Percentiles rank a stretch among this genome's conserved stretches.
Conservation (phyloP, 1,140 invertebrate species). For the Lepidurus packardi region DNA sequence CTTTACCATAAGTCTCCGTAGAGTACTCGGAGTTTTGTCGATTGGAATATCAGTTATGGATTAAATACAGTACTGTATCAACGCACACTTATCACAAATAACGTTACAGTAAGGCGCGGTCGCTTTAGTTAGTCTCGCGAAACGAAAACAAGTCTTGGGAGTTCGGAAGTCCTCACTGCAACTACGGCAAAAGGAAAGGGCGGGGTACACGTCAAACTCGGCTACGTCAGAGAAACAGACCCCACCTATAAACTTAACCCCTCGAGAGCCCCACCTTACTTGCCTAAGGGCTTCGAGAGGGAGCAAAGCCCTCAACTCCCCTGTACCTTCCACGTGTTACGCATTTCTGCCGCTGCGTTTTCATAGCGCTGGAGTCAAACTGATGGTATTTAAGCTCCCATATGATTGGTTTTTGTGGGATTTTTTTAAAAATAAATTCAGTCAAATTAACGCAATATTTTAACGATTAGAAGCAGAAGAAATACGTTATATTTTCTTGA, state of each 20-base stretch:
- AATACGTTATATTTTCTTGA: too few species aligned
- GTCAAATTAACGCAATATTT: too few species aligned
- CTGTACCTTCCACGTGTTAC: not conserved
- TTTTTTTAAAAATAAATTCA: not conserved
- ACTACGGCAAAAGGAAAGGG: conserved; percentile 18
- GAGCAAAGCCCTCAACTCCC: not conserved
- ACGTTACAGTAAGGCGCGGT: not conserved
- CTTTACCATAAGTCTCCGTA: too few species aligned
- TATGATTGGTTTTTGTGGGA: not conserved
- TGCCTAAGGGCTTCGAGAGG: not conserved
- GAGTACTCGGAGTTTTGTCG: too few species aligned
- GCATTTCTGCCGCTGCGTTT: not conserved
- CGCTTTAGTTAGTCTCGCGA: not conserved
- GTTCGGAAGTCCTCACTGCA: conserved; percentile 20
- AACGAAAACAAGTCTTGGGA: conserved; percentile 19
- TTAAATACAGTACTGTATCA: not conserved
- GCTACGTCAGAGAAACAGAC: conserved; percentile 9
- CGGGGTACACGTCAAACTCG: conserved; percentile 17
- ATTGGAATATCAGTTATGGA: not conserved
- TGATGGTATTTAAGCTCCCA: too few species aligned
- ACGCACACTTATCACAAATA: not conserved
- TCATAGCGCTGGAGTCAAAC: not conserved
- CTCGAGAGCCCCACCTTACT: not conserved
- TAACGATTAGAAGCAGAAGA: too few species aligned
- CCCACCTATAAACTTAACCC: conserved; percentile 5